Evolutionary conservation across 2,888 invertebrate species (phyloP), one percentile per base, ranked within the genome.

Genomic region (Ethmia dodecea): DNA sequence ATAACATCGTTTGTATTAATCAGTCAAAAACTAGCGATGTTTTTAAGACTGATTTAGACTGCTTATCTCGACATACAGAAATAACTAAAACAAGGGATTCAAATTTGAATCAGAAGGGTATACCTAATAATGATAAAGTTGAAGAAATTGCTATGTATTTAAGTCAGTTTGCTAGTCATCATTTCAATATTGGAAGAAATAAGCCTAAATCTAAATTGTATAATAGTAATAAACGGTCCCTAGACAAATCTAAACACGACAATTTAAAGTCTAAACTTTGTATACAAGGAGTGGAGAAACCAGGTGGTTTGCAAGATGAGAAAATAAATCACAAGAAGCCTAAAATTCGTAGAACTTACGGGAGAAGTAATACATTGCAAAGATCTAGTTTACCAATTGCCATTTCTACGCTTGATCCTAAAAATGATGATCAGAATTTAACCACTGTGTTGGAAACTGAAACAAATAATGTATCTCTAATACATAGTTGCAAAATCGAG

Each of bases 251-350:
- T n/a, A 14, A 42, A 45, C 42, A 11, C 9, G 52, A 44, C 35
- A 45, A 40, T 16, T 5, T 33, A 5, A 60, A 61, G 43, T 67
- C 72, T 2, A 78, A 78, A 52, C 52, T 70, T 39, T 64, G 55
- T 47, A 63, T 68, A 37, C 74, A 77, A 52, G 77, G 76, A 25
- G 74, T 75, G 6, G 79, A 79, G 58, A 76, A 76, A 45, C 79
- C 80, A 35, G 81, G 78, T 59, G 78, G 79, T 45, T 31, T 24
- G 13, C 15, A 30, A 22, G 11, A 22, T 16, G 42, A 13, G 28
- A 40, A 31, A 8, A 31, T 37, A 37, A 25, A 27, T 12, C 12
- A 16, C 14, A 38, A 26, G n/a, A 30, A 24, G 14, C 13, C 11
- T n/a, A n/a, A n/a, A n/a, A 42, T 46, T 38, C 13, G 59, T 11